phyloP scores from a whole-genome alignment of 2,888 invertebrate species.

The Agonopterix subpropinquella region DNA sequence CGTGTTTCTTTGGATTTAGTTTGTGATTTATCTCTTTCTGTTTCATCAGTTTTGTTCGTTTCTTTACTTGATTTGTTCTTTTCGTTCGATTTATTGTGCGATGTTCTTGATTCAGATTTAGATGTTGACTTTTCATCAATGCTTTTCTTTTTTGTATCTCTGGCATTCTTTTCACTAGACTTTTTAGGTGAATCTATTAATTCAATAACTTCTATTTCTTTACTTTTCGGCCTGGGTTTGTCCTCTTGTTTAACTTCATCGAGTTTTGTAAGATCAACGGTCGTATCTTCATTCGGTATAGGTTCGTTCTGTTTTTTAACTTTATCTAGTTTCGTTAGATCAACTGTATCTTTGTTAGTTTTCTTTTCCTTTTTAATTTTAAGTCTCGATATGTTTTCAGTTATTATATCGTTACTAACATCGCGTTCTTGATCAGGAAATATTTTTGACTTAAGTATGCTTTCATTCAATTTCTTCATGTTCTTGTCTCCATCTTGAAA shows the following conservation, averaged over 20 bases:
- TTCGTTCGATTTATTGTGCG: background rate
- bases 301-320: conserved; percentile 2
- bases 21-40: conserved; percentile 6
- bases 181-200: background rate
- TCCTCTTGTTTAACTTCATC: conserved; percentile 2
- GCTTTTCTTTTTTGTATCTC: background rate
- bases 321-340: conserved; percentile 2
- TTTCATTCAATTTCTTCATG: conserved; percentile 22
- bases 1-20: background rate
- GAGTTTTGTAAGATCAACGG: conserved; percentile 2
- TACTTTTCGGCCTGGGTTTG: conserved; percentile 3
- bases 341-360: conserved; percentile 18
- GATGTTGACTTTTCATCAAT: background rate
- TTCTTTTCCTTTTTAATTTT: conserved; percentile 37
- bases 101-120: conserved; percentile 3
- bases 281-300: conserved; percentile 1
- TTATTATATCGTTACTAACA: conserved; percentile 45
- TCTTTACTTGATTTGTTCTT: background rate
- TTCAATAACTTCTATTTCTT: background rate
- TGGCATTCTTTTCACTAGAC: conserved; percentile 3
- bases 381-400: conserved; percentile 46
- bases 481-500: conserved; percentile 20
- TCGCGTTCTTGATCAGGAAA: conserved; percentile 41
- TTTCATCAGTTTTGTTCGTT: conserved; percentile 7
- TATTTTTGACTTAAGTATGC: conserved; percentile 37